Percentiles rank a stretch among this genome's conserved stretches.
Evolutionary conservation across 2,797 vertebrate species (phyloP).

Genomic region (Tapirus indicus): DNA sequence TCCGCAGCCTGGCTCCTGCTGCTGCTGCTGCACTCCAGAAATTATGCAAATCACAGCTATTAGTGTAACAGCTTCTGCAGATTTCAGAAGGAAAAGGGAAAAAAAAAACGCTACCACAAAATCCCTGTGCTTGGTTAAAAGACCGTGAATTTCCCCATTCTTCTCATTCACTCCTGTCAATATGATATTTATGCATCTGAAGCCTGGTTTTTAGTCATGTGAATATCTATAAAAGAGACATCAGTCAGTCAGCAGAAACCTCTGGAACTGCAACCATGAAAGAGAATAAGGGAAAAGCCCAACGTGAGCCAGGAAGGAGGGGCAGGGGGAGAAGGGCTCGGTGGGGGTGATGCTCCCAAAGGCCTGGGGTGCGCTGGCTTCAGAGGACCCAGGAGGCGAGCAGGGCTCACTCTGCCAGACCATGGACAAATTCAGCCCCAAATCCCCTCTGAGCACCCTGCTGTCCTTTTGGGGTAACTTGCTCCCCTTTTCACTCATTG

Average conservation of each 20-base stretch:
- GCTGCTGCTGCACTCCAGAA: conserved; percentile 36
- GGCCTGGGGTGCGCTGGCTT: background rate
- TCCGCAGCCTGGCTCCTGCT: conserved; percentile 38
- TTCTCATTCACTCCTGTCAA: conserved; percentile 60
- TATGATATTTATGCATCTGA: conserved; percentile 60
- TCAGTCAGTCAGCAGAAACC: conserved; percentile 65
- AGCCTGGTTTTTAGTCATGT: conserved; percentile 35
- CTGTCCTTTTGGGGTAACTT: background rate
- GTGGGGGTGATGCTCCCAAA: fast-evolving
- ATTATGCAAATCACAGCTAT: conserved; percentile 59
- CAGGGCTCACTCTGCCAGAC: background rate
- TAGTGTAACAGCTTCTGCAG: conserved; percentile 62
- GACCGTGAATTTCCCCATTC: conserved; percentile 61
- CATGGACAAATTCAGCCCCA: background rate
- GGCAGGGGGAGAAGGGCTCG: background rate
- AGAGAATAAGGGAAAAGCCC: background rate
- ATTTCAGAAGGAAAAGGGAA: conserved; percentile 37
- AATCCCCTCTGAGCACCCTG: fast-evolving
- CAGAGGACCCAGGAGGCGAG: background rate
- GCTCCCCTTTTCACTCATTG: background rate
- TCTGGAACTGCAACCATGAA: conserved; percentile 19
- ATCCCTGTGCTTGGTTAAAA: conserved; percentile 58
- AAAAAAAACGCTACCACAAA: background rate
- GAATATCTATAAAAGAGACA: conserved; percentile 58
- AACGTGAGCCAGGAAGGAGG: no score